Conservation (phyloP, 2,797 vertebrate species). For the Scolopax bukidnonensis region DNA sequence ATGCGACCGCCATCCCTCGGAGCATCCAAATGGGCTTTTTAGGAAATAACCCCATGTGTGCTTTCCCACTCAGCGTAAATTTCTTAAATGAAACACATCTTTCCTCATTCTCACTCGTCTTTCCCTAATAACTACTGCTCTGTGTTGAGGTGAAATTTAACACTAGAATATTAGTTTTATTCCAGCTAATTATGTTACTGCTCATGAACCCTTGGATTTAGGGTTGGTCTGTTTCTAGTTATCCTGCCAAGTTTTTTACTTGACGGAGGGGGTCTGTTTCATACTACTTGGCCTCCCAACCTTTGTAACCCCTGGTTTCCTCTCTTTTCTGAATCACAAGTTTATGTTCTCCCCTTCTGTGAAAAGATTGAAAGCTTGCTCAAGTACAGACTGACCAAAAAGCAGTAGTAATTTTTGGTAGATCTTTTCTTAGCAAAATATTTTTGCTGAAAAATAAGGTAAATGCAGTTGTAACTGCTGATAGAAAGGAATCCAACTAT, state of each 20-base stretch:
- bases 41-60: conserved; percentile 47
- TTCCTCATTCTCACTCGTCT: conserved; percentile 66
- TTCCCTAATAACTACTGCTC: conserved; percentile 73
- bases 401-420: conserved; percentile 82
- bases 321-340: conserved; percentile 83
- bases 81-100: conserved; percentile 72
- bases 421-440: conserved; percentile 84
- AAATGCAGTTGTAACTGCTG: conserved; percentile 79
- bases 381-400: conserved; percentile 80
- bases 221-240: conserved; percentile 87
- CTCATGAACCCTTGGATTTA: conserved; percentile 83
- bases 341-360: conserved; percentile 84
- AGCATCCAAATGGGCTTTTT: conserved; percentile 34
- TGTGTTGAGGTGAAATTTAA: conserved; percentile 82
- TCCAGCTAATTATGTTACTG: conserved; percentile 85
- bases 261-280: conserved; percentile 86
- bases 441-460: conserved; percentile 79
- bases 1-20: background rate
- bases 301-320: conserved; percentile 87
- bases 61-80: conserved; percentile 36
- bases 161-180: conserved; percentile 86
- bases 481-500: conserved; percentile 84
- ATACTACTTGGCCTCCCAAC: conserved; percentile 85
- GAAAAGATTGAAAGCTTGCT: conserved; percentile 84
- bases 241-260: conserved; percentile 84